Conservation (phyloP, 2,888 invertebrate genomes). For the Hirtodrosophila alboralis region DNA sequence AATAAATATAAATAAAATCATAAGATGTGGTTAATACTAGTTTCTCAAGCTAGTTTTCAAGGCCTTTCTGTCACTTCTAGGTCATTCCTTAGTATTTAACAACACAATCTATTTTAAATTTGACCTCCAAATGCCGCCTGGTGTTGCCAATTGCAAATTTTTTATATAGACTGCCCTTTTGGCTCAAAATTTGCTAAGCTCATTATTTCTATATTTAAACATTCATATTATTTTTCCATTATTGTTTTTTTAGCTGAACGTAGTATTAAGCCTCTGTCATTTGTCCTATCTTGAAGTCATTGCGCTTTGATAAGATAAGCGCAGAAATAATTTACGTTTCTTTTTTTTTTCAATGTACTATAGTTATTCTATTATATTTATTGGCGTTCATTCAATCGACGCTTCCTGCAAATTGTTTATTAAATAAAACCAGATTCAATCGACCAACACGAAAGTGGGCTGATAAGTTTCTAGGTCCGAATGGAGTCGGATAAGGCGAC, state of each 20-base stretch:
- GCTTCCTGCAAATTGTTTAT: slow-evolving; percentile 32
- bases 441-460: slow-evolving; percentile 15
- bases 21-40: no score
- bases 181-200: slow-evolving; percentile 4
- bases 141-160: slow-evolving; percentile 13
- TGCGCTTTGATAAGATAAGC: slow-evolving; percentile 40
- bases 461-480: slow-evolving; percentile 19
- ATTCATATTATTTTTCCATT: slow-evolving; percentile 8
- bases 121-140: slow-evolving; percentile 16
- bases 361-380: slow-evolving; percentile 44
- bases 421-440: slow-evolving; percentile 38
- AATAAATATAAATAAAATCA: no score
- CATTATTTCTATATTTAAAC: slow-evolving; percentile 22
- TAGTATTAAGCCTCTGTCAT: slow-evolving; percentile 3
- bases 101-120: slow-evolving; percentile 26
- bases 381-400: slow-evolving; percentile 61
- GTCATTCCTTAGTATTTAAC: slow-evolving; percentile 12
- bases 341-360: slow-evolving; percentile 23
- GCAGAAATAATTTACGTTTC: slow-evolving; percentile 1
- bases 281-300: slow-evolving; percentile 9
- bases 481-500: neutral
- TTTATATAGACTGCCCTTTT: neutral
- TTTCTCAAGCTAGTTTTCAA: no score
- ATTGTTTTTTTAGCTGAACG: slow-evolving; percentile 2
- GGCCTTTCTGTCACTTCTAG: neutral